phyloP scores from a whole-genome alignment of 2,113 vertebrate genomes.

The Myrmophylax atrothorax region DNA sequence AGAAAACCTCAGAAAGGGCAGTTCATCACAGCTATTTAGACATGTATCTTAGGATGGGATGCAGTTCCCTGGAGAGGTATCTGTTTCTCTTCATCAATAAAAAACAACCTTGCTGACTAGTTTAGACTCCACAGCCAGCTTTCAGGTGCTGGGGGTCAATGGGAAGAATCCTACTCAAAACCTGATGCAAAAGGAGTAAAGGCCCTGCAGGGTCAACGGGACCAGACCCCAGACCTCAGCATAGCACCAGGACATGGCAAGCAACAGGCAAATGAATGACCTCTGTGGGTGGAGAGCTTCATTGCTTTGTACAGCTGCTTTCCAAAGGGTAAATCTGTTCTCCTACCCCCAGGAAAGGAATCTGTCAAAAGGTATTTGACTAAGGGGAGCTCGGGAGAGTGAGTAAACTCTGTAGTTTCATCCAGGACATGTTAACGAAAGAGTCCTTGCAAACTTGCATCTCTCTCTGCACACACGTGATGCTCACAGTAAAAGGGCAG shows the following conservation, averaged over 20 bases:
- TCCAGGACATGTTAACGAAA: not conserved
- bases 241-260: not conserved
- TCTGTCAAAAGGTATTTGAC: not conserved
- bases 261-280: not conserved
- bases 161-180: not conserved
- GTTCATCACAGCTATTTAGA: not conserved
- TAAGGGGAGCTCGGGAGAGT: not conserved
- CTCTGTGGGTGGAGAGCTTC: not conserved
- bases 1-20: slow-evolving; percentile 30
- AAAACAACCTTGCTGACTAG: not conserved
- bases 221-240: not conserved
- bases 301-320: not conserved
- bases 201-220: not conserved
- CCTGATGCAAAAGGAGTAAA: not conserved
- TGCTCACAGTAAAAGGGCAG: not conserved
- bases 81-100: slow-evolving; percentile 18
- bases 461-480: not conserved
- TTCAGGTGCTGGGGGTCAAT: not conserved
- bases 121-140: not conserved
- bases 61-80: not conserved
- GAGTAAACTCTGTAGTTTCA: not conserved
- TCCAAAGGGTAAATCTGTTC: not conserved
- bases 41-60: not conserved
- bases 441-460: not conserved
- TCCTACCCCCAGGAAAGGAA: not conserved